These are phyloP conservation scores for Anarhynchus alexandrinus DNA, from an alignment of 2,113 vertebrate genomes.

Conservation along the genomic window DNA sequence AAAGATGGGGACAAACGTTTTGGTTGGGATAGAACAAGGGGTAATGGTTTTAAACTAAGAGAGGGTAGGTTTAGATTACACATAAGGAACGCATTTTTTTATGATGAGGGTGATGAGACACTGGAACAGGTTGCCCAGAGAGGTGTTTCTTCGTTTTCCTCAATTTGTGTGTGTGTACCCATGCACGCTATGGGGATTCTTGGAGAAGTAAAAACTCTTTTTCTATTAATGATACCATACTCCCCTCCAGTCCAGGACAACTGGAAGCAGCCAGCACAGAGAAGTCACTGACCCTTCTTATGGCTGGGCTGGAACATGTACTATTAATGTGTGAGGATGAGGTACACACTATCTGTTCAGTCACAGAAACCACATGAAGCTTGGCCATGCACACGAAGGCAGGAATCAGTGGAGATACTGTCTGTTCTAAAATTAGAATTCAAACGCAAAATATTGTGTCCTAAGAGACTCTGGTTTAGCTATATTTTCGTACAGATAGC, in stretches of 20 bases:
- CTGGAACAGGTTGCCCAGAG: too few species aligned
- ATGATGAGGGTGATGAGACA: too few species aligned
- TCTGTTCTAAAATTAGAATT: not conserved
- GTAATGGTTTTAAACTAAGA: too few species aligned
- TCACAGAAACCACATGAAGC: not conserved
- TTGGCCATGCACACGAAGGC: not conserved
- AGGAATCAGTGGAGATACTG: not conserved
- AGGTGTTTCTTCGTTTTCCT: not conserved
- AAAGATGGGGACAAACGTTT: too few species aligned
- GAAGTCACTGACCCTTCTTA: not conserved
- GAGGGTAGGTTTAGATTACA: too few species aligned
- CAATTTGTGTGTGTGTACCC: not conserved
- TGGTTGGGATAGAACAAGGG: too few species aligned
- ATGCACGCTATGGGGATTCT: not conserved
- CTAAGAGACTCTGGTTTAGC: not conserved
- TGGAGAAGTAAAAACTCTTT: not conserved
- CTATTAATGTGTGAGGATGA: not conserved
- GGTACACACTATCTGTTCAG: not conserved
- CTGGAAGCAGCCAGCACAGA: not conserved
- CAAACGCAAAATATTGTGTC: not conserved
- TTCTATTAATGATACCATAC: not conserved
- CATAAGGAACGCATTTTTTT: too few species aligned
- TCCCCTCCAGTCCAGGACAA: not conserved
- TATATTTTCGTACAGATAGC: not conserved
- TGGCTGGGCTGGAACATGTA: not conserved